Conservation (phyloP, 2,113 vertebrate species). For the Silurus asotus region DNA sequence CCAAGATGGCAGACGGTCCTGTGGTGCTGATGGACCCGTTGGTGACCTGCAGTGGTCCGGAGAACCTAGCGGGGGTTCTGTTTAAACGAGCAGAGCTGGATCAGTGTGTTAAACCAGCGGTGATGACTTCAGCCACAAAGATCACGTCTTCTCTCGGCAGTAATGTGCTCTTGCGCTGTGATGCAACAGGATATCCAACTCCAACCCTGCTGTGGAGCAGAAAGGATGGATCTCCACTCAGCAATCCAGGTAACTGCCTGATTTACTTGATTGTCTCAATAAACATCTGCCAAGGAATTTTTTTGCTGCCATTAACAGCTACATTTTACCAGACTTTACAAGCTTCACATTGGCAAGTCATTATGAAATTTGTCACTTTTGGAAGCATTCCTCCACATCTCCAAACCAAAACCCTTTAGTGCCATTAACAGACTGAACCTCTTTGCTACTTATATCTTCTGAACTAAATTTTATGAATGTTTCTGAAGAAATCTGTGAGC, state of each 20-base stretch:
- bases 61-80: constrained; percentile 81
- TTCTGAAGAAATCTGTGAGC: neutral
- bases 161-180: constrained; percentile 91
- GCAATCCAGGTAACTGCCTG: constrained; percentile 82
- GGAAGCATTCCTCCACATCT: neutral
- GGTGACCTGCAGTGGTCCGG: constrained; percentile 83
- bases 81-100: constrained; percentile 89
- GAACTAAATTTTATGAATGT: neutral
- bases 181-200: constrained; percentile 86
- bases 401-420: neutral
- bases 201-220: constrained; percentile 84
- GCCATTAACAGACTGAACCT: neutral
- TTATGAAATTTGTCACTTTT: neutral
- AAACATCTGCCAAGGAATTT: neutral
- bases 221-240: constrained; percentile 72
- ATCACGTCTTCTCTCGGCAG: constrained; percentile 88
- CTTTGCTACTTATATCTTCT: neutral
- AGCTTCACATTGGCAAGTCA: neutral
- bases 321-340: neutral
- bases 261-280: neutral
- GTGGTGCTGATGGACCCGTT: constrained; percentile 84
- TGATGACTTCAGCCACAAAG: constrained; percentile 94
- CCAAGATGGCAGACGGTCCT: constrained; percentile 76
- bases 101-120: constrained; percentile 86
- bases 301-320: neutral